These are phyloP conservation scores for Euzophera pinguis DNA, from an alignment of 2,888 invertebrate genomes.

Conservation along the genomic window DNA sequence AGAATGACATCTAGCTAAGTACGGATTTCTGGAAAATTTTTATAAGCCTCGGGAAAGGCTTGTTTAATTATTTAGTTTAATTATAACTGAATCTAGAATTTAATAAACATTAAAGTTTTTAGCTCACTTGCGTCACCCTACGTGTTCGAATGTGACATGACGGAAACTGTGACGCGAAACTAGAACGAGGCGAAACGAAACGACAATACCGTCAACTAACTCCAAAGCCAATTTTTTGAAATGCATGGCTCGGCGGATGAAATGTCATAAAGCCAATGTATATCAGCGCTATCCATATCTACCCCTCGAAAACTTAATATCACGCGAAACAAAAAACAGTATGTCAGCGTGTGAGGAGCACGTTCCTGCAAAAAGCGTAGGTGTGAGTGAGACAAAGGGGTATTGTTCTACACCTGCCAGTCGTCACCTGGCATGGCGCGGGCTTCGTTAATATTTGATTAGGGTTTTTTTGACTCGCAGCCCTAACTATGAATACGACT, in stretches of 20 bases:
- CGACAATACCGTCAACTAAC: constrained; percentile 46
- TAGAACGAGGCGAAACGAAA: constrained; percentile 39
- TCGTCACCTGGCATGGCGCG: constrained; percentile 67
- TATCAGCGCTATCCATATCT: constrained; percentile 52
- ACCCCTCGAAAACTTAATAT: constrained; percentile 56
- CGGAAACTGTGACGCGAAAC: constrained; percentile 40
- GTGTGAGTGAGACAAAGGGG: constrained; percentile 50
- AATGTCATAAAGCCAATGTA: constrained; percentile 53
- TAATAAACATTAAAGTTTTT: constrained; percentile 47
- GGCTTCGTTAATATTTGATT: constrained; percentile 70
- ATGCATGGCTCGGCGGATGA: constrained; percentile 50
- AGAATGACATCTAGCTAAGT: too few relatives aligned
- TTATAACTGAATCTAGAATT: constrained; percentile 22
- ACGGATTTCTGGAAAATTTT: too few relatives aligned
- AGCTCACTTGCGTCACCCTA: constrained; percentile 16
- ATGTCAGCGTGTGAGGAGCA: constrained; percentile 41
- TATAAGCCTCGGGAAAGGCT: too few relatives aligned
- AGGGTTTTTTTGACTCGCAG: constrained; percentile 60
- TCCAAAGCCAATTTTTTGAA: constrained; percentile 55
- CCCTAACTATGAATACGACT: constrained; percentile 51
- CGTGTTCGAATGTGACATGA: constrained; percentile 29
- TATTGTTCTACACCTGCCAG: constrained; percentile 68
- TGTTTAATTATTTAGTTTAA: too few relatives aligned
- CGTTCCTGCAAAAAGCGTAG: constrained; percentile 24
- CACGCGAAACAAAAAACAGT: constrained; percentile 46